These are phyloP conservation scores for Exocentrus adspersus DNA, from an alignment of 2,888 invertebrate species.

Conservation along the genomic window DNA sequence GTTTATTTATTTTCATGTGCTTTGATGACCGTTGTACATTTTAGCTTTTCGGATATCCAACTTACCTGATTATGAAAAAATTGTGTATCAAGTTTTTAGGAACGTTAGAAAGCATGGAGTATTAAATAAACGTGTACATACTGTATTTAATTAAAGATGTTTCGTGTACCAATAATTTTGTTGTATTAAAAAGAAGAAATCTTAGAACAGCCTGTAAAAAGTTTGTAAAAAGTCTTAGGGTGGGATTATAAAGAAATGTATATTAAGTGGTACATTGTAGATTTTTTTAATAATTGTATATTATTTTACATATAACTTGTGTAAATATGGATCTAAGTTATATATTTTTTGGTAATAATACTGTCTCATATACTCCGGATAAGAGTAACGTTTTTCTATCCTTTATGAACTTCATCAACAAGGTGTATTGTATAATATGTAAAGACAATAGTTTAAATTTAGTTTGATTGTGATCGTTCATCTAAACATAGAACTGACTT, in stretches of 20 bases:
- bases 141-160: conserved; percentile 33
- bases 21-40: too few species aligned
- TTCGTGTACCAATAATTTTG: conserved; percentile 29
- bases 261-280: conserved; percentile 56
- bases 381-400: conserved; percentile 39
- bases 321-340: conserved; percentile 49
- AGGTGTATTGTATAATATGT: conserved; percentile 41
- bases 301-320: conserved; percentile 54
- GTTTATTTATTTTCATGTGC: too few species aligned
- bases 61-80: too few species aligned
- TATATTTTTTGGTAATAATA: conserved; percentile 26
- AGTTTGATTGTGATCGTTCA: conserved; percentile 39
- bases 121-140: conserved; percentile 28
- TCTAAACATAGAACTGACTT: conserved; percentile 38
- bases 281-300: conserved; percentile 57
- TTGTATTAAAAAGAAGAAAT: conserved; percentile 28
- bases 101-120: conserved; percentile 13
- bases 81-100: background rate
- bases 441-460: conserved; percentile 44
- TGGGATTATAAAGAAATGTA: conserved; percentile 43
- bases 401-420: conserved; percentile 36
- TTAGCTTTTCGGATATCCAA: too few species aligned
- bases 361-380: conserved; percentile 17
- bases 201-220: conserved; percentile 33
- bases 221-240: conserved; percentile 41